Conservation (phyloP, 2,797 vertebrate species). For the Myotis myotis region DNA sequence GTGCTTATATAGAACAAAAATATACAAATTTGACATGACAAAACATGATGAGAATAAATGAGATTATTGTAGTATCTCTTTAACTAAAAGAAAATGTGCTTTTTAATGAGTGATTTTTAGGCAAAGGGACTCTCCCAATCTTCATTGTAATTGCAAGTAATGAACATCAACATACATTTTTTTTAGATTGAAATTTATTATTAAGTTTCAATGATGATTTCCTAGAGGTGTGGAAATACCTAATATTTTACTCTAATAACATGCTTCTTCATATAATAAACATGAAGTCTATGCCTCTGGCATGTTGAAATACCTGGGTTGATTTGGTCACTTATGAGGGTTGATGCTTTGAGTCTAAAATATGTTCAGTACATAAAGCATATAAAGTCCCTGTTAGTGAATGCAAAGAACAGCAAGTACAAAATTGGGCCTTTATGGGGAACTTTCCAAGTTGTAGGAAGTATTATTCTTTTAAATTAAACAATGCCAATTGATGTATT, state of each 20-base stretch:
- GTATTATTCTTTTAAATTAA: constrained; percentile 20
- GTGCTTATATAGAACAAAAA: not conserved
- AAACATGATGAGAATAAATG: constrained; percentile 6
- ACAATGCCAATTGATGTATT: not conserved
- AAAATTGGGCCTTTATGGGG: not conserved
- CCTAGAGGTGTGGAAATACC: not conserved
- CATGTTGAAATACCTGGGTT: not conserved
- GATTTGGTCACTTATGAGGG: not conserved
- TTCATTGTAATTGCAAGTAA: not conserved
- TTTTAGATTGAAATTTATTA: not conserved
- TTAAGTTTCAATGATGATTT: not conserved
- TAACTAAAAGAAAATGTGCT: not conserved
- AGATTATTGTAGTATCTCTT: not conserved
- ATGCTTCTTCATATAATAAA: not conserved
- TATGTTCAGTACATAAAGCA: not conserved
- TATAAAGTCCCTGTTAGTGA: not conserved
- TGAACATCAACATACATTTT: not conserved
- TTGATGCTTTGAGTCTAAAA: not conserved
- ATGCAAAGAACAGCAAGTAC: not conserved
- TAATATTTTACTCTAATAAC: not conserved
- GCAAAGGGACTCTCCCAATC: not conserved
- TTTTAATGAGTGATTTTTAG: constrained; percentile 2
- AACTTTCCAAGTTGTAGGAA: not conserved
- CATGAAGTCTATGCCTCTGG: not conserved
- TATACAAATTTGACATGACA: not conserved